These are phyloP conservation scores for Daktulosphaira vitifoliae DNA, from an alignment of 1,140 invertebrate genomes.

Conservation along the genomic window DNA sequence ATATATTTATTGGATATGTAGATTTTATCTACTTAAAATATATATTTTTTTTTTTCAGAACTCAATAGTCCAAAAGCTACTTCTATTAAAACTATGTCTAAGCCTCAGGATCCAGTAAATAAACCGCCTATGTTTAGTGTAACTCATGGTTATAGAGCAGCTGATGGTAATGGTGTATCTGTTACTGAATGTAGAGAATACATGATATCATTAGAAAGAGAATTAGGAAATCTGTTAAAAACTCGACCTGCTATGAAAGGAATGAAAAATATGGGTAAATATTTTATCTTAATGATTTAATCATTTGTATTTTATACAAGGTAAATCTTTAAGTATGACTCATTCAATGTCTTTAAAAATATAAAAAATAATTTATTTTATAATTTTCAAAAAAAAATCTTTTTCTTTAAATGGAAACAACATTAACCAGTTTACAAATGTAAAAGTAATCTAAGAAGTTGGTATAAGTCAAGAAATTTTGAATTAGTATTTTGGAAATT, in stretches of 20 bases:
- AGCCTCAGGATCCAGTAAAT: not conserved
- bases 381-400: too few relatives aligned
- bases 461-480: too few relatives aligned
- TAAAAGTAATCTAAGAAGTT: too few relatives aligned
- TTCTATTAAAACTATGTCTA: not conserved
- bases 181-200: constrained; percentile 3
- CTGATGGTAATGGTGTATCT: not conserved
- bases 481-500: too few relatives aligned
- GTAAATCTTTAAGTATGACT: too few relatives aligned
- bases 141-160: not conserved
- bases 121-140: not conserved
- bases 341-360: too few relatives aligned
- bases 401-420: too few relatives aligned
- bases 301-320: too few relatives aligned
- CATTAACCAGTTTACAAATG: too few relatives aligned
- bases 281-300: not conserved
- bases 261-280: constrained; percentile 12
- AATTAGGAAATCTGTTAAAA: constrained; percentile 8
- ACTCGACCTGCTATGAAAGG: not conserved
- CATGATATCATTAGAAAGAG: constrained; percentile 13
- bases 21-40: too few relatives aligned
- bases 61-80: constrained; percentile 9
- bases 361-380: too few relatives aligned
- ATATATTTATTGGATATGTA: too few relatives aligned
- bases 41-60: constrained; percentile 13